Percentiles rank a stretch among this genome's conserved stretches.
Evolutionary conservation across 2,888 invertebrate species (phyloP).

Genomic region (Ophioninae sp.): DNA sequence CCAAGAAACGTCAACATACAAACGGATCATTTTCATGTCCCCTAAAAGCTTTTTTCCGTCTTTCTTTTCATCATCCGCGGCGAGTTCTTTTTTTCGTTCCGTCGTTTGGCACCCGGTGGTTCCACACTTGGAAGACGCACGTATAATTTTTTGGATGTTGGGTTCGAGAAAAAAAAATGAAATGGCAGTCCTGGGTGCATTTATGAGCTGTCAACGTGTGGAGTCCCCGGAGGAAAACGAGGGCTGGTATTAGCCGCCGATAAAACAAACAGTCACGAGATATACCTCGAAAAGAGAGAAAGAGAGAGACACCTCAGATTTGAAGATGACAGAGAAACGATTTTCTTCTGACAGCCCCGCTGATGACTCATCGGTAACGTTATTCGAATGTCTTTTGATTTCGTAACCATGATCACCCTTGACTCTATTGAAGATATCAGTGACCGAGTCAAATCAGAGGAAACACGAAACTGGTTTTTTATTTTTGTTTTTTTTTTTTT

Average conservation of each 20-base stretch:
- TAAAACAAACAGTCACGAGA: conserved; percentile 56
- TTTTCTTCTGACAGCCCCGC: conserved; percentile 32
- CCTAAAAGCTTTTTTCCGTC: conserved; percentile 56
- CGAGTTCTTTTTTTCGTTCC: conserved; percentile 22
- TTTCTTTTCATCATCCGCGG: conserved; percentile 33
- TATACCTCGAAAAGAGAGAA: conserved; percentile 26
- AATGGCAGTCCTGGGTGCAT: conserved; percentile 38
- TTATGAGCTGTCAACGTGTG: conserved; percentile 58
- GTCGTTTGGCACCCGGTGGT: conserved; percentile 48
- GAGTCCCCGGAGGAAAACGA: conserved; percentile 49
- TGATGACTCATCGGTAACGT: conserved; percentile 7
- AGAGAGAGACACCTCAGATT: conserved; percentile 18
- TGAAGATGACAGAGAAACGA: conserved; percentile 41
- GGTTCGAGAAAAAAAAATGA: conserved; percentile 21
- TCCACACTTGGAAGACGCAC: conserved; percentile 27
- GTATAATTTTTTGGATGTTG: conserved; percentile 43
- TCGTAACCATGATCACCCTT: background rate
- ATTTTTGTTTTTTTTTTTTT: too few relatives aligned
- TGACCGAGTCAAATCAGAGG: too few relatives aligned
- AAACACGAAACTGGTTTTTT: too few relatives aligned
- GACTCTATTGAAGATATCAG: background rate
- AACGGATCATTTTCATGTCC: conserved; percentile 50
- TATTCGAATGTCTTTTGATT: conserved; percentile 15
- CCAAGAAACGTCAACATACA: conserved; percentile 61
- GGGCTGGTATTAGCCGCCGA: conserved; percentile 56